A percentile compares a stretch with the other conserved stretches of the same genome.
phyloP scores from a whole-genome alignment of 1,140 invertebrate genomes.

The Apis dorsata region DNA sequence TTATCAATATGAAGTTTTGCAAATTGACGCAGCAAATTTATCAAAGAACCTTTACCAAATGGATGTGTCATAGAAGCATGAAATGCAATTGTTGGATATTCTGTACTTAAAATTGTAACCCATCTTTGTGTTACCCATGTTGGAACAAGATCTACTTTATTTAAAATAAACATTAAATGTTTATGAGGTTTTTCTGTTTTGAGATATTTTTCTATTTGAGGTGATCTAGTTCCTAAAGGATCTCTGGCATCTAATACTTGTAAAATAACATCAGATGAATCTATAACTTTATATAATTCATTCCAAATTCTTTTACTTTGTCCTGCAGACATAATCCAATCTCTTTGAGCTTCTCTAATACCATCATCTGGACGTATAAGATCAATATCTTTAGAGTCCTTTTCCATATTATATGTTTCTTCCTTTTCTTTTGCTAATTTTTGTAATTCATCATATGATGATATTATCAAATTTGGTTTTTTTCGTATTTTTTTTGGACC shows the following conservation, averaged over 20 bases:
- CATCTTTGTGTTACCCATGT: constrained; percentile 98
- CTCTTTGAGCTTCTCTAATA: constrained; percentile 86
- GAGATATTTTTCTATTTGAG: constrained; percentile 92
- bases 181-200: constrained; percentile 89
- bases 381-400: constrained; percentile 88
- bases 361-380: constrained; percentile 91
- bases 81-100: constrained; percentile 99
- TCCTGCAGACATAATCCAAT: constrained; percentile 95
- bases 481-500: constrained; percentile 97
- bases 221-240: constrained; percentile 96
- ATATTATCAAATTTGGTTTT: constrained; percentile 90
- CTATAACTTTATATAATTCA: constrained; percentile 99
- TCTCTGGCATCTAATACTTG: constrained; percentile 97
- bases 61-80: constrained; percentile 98
- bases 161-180: constrained; percentile 85
- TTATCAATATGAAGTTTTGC: constrained; percentile 97
- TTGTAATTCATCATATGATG: constrained; percentile 86
- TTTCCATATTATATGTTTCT: constrained; percentile 88
- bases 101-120: constrained; percentile 94
- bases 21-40: constrained; percentile 97
- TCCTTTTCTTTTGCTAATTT: constrained; percentile 85
- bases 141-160: constrained; percentile 97
- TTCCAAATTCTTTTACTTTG: constrained; percentile 99
- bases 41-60: constrained; percentile 98
- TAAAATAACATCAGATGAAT: constrained; percentile 98